Evolutionary conservation across 2,113 vertebrate species (phyloP), one percentile per base, ranked within the genome.

Genomic region (Corvus cornix): DNA sequence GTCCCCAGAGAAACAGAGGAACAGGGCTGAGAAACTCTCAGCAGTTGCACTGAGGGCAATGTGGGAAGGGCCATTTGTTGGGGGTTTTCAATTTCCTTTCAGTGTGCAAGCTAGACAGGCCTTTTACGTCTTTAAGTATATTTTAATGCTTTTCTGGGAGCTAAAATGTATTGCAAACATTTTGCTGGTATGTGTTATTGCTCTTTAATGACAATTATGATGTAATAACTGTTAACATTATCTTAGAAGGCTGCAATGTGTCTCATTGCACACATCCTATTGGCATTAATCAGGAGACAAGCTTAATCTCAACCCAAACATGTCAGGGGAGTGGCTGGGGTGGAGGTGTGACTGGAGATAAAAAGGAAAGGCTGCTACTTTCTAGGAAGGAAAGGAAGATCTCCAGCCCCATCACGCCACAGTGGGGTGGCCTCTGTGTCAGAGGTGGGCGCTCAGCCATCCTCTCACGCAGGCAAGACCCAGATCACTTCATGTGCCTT

Each of bases 221-320:
- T 81, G 68, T 75, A 89, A 59, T 89, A 88, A 87, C 39, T 31
- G 55, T 89, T 95, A 91, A 66, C 59, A 41, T 91, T 96, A 80
- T 96, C 93, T 87, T 66, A n/a, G 85, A 89, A 87, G 55, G 79
- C 84, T 90, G 53, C 0, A 1, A 31, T 85, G 78, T 89, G 84
- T 93, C 91, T 96, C 82, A 31, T 23, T 82, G 85, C 94, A 93
- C 87, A 91, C 87, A 95, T 96, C 91, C 95, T 94, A 91, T 73
- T 73, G 72, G 59, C 91, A 96, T 96, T 83, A 96, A 96, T 95
- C 93, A 96, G 60, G 85, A 55, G 80, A 86, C 56, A 78, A 72
- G 68, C 43, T 43, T 85, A 85, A 88, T 90, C 85, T 94, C 68
- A 88, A 92, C 35, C 79, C 86, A 96, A 96, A 96, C 79, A 95